Percentiles rank a stretch among this genome's conserved stretches.
phyloP scores from a whole-genome alignment of 92 coral and sea anemone genomes.

The Pocillopora meandrina region DNA sequence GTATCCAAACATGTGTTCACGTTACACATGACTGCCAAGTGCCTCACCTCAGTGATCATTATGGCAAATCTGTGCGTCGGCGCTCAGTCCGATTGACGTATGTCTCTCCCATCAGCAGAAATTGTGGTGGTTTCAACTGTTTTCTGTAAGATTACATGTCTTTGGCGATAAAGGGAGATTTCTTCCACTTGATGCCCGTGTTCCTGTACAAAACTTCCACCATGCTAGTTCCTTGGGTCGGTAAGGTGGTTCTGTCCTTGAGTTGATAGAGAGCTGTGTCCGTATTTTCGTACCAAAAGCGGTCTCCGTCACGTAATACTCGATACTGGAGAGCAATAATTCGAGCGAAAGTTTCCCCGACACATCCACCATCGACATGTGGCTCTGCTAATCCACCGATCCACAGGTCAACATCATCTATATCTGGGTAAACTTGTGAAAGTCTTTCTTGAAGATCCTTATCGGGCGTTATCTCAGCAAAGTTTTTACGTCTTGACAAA shows the following conservation, averaged over 20 bases:
- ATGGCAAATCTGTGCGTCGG: neutral
- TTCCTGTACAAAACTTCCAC: constrained; percentile 73
- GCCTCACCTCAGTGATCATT: neutral
- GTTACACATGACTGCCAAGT: neutral
- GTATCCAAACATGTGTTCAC: constrained; percentile 8
- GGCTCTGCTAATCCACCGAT: constrained; percentile 94
- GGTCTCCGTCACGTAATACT: constrained; percentile 88
- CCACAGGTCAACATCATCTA: constrained; percentile 93
- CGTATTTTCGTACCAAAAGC: constrained; percentile 96
- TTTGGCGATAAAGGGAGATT: constrained; percentile 66
- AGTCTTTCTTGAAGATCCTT: constrained; percentile 63
- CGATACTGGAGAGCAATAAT: constrained; percentile 91
- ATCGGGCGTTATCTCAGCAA: constrained; percentile 86
- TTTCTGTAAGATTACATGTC: constrained; percentile 16
- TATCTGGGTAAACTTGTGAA: constrained; percentile 65
- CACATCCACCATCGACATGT: constrained; percentile 94
- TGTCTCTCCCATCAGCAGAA: neutral
- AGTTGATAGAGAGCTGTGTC: constrained; percentile 73
- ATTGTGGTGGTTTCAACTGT: neutral
- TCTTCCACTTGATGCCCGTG: constrained; percentile 88
- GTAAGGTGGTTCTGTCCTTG: constrained; percentile 76
- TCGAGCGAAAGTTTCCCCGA: constrained; percentile 96
- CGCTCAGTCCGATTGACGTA: constrained; percentile 17
- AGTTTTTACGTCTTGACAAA: constrained; percentile 64
- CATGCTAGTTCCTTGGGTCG: constrained; percentile 79